phyloP scores from a whole-genome alignment of 92 coral and sea anemone species.

The Hydrozoanthus gracilis region DNA sequence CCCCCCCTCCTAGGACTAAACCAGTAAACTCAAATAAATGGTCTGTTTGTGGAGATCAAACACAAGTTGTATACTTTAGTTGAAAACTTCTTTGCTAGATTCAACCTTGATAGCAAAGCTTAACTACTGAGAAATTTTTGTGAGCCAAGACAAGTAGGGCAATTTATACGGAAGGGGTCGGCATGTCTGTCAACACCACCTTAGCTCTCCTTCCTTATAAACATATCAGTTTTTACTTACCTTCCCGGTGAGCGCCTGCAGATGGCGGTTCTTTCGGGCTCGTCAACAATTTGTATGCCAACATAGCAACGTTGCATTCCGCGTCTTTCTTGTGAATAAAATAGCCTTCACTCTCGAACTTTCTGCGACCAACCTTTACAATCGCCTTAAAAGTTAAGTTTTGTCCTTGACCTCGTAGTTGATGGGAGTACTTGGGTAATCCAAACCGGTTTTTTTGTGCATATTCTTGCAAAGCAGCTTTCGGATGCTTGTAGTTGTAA shows the following conservation, averaged over 20 bases:
- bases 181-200: background rate
- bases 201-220: too few species aligned
- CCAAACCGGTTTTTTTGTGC: constrained; percentile 6
- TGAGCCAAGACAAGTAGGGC: too few species aligned
- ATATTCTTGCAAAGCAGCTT: constrained; percentile 9
- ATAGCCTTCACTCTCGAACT: background rate
- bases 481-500: background rate
- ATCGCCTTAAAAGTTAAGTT: background rate
- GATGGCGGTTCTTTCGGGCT: background rate
- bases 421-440: constrained; percentile 9
- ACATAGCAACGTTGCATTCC: background rate
- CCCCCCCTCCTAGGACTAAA: too few species aligned
- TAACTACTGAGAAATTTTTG: too few species aligned
- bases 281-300: background rate
- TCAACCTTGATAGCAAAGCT: too few species aligned
- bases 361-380: background rate
- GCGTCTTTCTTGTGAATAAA: constrained; percentile 13
- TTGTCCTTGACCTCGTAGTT: constrained; percentile 4
- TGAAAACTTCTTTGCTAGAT: too few species aligned
- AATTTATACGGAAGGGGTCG: background rate
- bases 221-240: background rate
- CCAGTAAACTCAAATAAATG: too few species aligned
- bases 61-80: too few species aligned
- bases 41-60: too few species aligned
- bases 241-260: background rate